Conservation (phyloP, 2,888 invertebrate species). For the Orchesella flavescens region DNA sequence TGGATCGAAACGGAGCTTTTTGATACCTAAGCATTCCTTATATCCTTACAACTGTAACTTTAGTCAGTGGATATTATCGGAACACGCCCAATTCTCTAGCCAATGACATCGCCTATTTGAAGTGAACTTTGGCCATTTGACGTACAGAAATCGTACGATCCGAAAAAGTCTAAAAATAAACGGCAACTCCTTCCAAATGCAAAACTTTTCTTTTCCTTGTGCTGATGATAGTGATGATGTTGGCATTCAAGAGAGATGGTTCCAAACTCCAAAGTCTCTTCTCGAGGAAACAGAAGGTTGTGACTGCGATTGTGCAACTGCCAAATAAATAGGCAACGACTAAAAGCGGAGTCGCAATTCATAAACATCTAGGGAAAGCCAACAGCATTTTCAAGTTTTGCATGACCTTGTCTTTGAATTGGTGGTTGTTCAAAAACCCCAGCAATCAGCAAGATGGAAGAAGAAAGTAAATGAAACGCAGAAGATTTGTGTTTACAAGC, state of each 20-base stretch:
- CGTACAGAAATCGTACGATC: slow-evolving; percentile 52
- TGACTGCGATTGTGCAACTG: not conserved
- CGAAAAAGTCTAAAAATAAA: slow-evolving; percentile 53
- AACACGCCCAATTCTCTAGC: slow-evolving; percentile 30
- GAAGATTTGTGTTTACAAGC: not conserved
- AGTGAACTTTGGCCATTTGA: slow-evolving; percentile 56
- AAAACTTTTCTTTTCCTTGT: not conserved
- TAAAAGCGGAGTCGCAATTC: slow-evolving; percentile 1
- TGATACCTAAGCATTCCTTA: not conserved
- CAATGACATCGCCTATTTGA: slow-evolving; percentile 30
- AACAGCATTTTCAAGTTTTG: slow-evolving; percentile 4
- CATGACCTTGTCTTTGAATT: slow-evolving; percentile 24
- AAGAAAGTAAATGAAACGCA: not conserved
- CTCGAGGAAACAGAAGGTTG: not conserved
- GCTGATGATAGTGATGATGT: not conserved
- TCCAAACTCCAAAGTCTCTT: not conserved
- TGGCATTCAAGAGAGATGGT: not conserved
- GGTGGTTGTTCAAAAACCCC: slow-evolving; percentile 8
- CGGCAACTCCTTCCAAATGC: not conserved
- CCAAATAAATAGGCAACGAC: slow-evolving; percentile 9
- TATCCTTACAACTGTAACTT: not conserved
- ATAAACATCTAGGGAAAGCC: slow-evolving; percentile 4
- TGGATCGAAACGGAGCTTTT: slow-evolving; percentile 4
- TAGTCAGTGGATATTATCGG: not conserved
- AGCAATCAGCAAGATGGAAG: too few relatives aligned